Percentiles rank a stretch among this genome's conserved stretches.
These are phyloP conservation scores for Heliconius himera DNA, from an alignment of 1,140 invertebrate species.

Conservation along the genomic window DNA sequence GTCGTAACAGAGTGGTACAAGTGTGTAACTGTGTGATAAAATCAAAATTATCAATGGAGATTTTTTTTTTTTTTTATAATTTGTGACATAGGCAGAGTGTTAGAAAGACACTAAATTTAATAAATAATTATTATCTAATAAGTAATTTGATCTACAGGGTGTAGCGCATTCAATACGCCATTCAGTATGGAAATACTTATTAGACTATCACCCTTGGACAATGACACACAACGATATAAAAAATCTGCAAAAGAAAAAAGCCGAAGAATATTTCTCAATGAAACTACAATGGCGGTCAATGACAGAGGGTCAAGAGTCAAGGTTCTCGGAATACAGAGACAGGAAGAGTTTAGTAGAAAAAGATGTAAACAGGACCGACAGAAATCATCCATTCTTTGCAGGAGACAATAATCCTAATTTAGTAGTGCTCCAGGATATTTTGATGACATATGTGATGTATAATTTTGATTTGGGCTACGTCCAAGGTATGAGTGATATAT, in stretches of 20 bases:
- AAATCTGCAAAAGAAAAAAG: conserved; percentile 86
- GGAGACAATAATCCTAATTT: conserved; percentile 96
- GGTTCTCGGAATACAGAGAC: conserved; percentile 95
- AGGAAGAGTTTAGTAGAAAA: conserved; percentile 98
- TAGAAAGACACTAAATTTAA: no score
- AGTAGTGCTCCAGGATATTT: conserved; percentile 91
- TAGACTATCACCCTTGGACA: conserved; percentile 94
- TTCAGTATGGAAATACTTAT: conserved; percentile 97
- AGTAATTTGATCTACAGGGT: conserved; percentile 61
- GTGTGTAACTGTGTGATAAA: no score
- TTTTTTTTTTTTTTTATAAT: no score
- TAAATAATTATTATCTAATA: no score
- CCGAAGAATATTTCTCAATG: conserved; percentile 96
- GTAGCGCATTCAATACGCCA: conserved; percentile 86
- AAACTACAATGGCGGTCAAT: conserved; percentile 98
- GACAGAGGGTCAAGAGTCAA: conserved; percentile 91
- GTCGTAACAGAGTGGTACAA: no score
- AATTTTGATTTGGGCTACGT: conserved; percentile 99
- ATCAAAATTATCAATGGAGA: no score
- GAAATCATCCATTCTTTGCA: conserved; percentile 94
- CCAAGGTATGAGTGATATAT: conserved; percentile 98
- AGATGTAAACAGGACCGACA: conserved; percentile 98
- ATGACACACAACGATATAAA: conserved; percentile 88
- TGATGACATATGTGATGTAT: conserved; percentile 99
- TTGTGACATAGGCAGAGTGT: no score